Conservation (phyloP, 2,888 invertebrate genomes). For the Stenotaenia linearis region DNA sequence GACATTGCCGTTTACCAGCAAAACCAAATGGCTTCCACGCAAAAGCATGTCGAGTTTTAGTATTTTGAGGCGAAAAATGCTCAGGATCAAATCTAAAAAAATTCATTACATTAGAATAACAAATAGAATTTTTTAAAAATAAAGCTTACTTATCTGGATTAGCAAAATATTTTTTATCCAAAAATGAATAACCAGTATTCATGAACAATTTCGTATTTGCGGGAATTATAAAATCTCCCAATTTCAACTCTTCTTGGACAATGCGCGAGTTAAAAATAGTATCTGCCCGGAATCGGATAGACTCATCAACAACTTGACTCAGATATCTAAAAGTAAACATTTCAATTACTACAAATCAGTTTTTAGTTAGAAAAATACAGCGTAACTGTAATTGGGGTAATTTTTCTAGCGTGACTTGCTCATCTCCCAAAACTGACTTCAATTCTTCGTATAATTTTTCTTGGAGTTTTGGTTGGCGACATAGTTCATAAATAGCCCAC, state of each 20-base stretch:
- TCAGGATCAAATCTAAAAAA: conserved; percentile 4
- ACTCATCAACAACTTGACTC: not conserved
- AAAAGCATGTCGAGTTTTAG: not conserved
- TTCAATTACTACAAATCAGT: too few relatives aligned
- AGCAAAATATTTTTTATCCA: not conserved
- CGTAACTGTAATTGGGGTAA: not conserved
- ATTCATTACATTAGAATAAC: too few relatives aligned
- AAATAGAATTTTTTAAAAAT: not conserved
- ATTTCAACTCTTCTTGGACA: not conserved
- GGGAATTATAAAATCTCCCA: not conserved
- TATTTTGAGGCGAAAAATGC: not conserved
- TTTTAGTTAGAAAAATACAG: not conserved
- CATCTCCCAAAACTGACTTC: not conserved
- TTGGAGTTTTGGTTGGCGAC: not conserved
- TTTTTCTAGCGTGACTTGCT: not conserved
- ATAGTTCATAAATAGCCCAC: not conserved
- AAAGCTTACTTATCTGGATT: not conserved
- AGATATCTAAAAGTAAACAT: not conserved
- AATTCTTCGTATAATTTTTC: not conserved
- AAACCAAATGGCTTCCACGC: not conserved
- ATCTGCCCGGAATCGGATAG: not conserved
- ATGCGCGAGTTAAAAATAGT: not conserved
- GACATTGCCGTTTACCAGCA: conserved; percentile 2
- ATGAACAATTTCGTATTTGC: not conserved
- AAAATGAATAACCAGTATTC: not conserved